A percentile compares a stretch with the other conserved stretches of the same genome.
Evolutionary conservation across 2,113 vertebrate genomes (phyloP).

Genomic region (Crotalus helleri): DNA sequence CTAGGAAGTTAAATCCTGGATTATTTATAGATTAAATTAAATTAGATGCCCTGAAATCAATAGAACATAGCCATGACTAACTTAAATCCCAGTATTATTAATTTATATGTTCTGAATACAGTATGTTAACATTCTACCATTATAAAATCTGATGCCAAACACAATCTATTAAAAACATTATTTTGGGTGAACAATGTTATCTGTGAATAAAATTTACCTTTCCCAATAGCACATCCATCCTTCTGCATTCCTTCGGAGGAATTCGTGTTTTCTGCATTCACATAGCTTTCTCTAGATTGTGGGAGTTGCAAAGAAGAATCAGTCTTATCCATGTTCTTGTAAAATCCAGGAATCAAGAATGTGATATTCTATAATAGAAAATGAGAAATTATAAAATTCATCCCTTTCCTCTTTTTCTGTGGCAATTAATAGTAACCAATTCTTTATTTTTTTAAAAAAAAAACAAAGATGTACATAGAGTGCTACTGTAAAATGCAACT

Average conservation of each 20-base stretch:
- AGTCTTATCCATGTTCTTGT: constrained; percentile 70
- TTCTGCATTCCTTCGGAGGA: not conserved
- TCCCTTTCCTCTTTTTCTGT: not conserved
- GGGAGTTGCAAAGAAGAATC: constrained; percentile 44
- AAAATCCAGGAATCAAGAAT: constrained; percentile 90
- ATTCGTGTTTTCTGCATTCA: constrained; percentile 13
- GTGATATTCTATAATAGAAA: constrained; percentile 77
- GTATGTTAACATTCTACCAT: not conserved
- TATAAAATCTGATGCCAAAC: not conserved
- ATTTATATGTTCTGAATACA: not conserved
- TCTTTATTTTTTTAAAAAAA: accelerated
- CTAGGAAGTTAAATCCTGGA: not conserved
- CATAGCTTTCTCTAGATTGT: constrained; percentile 21
- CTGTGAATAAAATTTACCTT: constrained; percentile 42
- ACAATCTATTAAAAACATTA: not conserved
- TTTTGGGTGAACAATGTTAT: not conserved
- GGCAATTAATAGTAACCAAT: not conserved
- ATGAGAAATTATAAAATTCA: not conserved
- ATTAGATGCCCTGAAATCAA: not conserved
- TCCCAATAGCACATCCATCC: constrained; percentile 11
- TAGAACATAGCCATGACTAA: not conserved
- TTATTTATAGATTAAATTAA: not conserved
- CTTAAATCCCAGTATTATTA: not conserved
- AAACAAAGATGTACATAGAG: not conserved
- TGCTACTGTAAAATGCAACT: not conserved